Evolutionary conservation across 2,797 vertebrate genomes (phyloP), one percentile per base, ranked within the genome.

Genomic region (Pangasius larnaudii): DNA sequence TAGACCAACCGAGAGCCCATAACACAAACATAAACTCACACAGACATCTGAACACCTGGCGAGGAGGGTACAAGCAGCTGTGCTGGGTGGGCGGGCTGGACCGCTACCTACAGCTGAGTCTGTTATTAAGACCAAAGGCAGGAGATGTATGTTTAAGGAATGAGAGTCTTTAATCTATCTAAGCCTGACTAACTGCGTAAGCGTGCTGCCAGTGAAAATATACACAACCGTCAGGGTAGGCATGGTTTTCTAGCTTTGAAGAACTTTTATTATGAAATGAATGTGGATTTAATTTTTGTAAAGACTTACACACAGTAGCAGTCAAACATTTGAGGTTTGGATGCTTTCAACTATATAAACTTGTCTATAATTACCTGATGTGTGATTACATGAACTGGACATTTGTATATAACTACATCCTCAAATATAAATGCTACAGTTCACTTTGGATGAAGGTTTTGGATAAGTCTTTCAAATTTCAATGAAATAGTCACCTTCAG

Each of bases 41-140:
- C 79, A 58, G 36, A 81, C 79, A 84, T 30, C 59, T 39, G 46
- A 90, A 89, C 90, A 91, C 90, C 90, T 91, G 90, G 87, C 77
- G 27, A 65, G 71, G 53, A 65, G 84, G 77, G 51, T 56, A 67
- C 80, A 88, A 77, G 84, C 88, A 88, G 89, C 88, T 88, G 89
- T 51, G 63, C 88, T 84, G 58, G 79, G 85, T 89, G 49, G 83
- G 86, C 56, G 79, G 86, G 11, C 71, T 71, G 56, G 77, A 78
- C 49, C 67, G 84, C 72, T 91, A 91, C 90, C 90, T 92, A 92
- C 82, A 89, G 84, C 88, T 39, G 49, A 88, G 84, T 84, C 89
- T 91, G 89, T 92, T 85, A 91, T 92, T 92, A 91, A 75, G 77
- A 90, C 89, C 86, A 89, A 90, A 90, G 88, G 71, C 85, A 90